Conservation (phyloP, 2,113 vertebrate genomes). For the Oryzias curvinotus region DNA sequence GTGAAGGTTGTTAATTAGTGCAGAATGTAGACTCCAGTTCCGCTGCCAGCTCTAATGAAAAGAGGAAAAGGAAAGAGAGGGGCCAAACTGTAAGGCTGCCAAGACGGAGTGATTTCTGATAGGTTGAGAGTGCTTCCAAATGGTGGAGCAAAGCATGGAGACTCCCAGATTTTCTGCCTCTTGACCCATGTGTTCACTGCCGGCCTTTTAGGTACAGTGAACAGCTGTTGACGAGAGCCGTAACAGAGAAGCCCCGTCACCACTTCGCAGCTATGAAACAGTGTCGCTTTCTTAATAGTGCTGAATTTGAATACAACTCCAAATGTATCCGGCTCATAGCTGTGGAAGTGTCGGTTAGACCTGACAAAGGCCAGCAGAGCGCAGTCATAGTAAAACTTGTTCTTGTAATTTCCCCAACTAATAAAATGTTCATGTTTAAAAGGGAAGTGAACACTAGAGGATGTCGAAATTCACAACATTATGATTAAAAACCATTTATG, state of each 20-base stretch:
- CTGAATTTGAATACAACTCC: no score
- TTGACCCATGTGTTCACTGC: conserved; percentile 57
- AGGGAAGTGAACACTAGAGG: no score
- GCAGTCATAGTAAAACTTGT: no score
- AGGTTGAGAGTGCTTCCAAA: conserved; percentile 83
- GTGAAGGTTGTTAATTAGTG: conserved; percentile 89
- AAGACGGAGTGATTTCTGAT: conserved; percentile 86
- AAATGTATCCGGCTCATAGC: no score
- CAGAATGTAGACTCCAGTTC: conserved; percentile 87
- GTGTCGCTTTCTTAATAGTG: no score
- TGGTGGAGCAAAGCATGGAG: conserved; percentile 75
- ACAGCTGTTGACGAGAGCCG: conserved; percentile 12
- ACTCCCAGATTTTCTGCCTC: conserved; percentile 79
- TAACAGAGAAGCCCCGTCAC: neutral
- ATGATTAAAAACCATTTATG: no score
- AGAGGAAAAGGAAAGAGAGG: conserved; percentile 52
- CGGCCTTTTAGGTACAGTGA: conserved; percentile 28
- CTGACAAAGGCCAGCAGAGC: no score
- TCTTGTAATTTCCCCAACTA: no score
- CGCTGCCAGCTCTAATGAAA: conserved; percentile 86
- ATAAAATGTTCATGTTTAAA: no score
- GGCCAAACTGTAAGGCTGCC: conserved; percentile 80
- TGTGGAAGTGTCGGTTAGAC: no score
- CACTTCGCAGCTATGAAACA: neutral
- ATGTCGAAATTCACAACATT: no score